A percentile compares a stretch with the other conserved stretches of the same genome.
Evolutionary conservation across 2,797 vertebrate species (phyloP).

Genomic region (Pangasius macronema): DNA sequence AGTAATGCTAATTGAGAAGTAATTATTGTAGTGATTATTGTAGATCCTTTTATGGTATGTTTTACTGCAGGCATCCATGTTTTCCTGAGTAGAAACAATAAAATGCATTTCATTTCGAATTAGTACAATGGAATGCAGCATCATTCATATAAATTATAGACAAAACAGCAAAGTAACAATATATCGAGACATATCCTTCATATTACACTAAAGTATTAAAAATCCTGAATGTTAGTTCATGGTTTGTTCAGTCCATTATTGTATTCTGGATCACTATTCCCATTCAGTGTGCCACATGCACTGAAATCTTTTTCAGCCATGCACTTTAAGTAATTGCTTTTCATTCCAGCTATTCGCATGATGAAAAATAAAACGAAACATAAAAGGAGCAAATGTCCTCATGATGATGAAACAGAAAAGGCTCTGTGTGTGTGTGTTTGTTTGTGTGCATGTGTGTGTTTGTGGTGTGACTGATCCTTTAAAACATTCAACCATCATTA

Average conservation of each 20-base stretch:
- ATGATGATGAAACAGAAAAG: conserved; percentile 47
- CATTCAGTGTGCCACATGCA: conserved; percentile 11
- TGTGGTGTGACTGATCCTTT: not conserved
- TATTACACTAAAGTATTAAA: not conserved
- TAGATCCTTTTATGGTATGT: not conserved
- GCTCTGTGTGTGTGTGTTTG: not conserved
- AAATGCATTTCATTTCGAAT: not conserved
- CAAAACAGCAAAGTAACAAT: not conserved
- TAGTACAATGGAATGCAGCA: not conserved
- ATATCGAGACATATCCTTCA: not conserved
- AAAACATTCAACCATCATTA: conserved; percentile 41
- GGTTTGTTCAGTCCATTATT: conserved; percentile 7
- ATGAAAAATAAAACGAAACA: conserved; percentile 35
- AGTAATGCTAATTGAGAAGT: not conserved
- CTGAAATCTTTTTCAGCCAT: conserved; percentile 21
- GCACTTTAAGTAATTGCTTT: conserved; percentile 51
- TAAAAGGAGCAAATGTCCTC: conserved; percentile 53
- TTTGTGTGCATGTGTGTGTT: not conserved
- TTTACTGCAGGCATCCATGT: not conserved
- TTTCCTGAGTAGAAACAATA: not conserved
- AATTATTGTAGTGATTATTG: not conserved
- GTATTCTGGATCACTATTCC: not conserved
- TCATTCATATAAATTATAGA: not conserved
- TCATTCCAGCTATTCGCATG: conserved; percentile 22
- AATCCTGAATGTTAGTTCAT: not conserved